Evolutionary conservation across 1,140 invertebrate species (phyloP).

Genomic region (Drosophila pectinifera): DNA sequence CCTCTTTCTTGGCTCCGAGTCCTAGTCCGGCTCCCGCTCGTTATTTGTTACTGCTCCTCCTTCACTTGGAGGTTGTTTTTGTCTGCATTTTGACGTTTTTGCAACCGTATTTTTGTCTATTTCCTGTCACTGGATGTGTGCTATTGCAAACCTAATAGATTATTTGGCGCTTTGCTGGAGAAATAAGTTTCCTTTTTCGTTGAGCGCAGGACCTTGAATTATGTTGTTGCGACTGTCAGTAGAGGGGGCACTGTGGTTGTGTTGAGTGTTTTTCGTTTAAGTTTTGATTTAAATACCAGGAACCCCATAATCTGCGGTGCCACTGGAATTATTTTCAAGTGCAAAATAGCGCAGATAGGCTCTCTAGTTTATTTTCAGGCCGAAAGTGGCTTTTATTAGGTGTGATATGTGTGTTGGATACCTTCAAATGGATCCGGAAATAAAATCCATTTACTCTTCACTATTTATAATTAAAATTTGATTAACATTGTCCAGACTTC

Average conservation of each 20-base stretch:
- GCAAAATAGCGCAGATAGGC: no score
- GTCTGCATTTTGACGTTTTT: conserved; percentile 38
- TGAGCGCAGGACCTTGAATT: conserved; percentile 40
- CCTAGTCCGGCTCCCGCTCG: not conserved
- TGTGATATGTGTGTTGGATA: not conserved
- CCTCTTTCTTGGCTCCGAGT: not conserved
- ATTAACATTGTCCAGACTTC: no score
- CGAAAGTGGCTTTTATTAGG: not conserved
- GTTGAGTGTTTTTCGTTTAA: not conserved
- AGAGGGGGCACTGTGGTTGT: conserved; percentile 19
- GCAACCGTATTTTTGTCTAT: conserved; percentile 40
- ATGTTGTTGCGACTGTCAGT: conserved; percentile 32
- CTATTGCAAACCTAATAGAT: conserved; percentile 68
- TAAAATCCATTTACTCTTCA: not conserved
- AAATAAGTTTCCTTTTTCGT: conserved; percentile 46
- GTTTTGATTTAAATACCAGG: not conserved
- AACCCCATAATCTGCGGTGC: not conserved
- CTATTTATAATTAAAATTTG: no score
- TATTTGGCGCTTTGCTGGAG: conserved; percentile 59
- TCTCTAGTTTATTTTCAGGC: not conserved
- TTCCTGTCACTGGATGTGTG: conserved; percentile 50
- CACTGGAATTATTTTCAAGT: no score
- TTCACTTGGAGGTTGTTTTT: conserved; percentile 29
- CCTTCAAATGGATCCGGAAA: not conserved
- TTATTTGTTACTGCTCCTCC: conserved; percentile 14